Base-by-base conservation (phyloP, 2,113 vertebrate genomes). In the Syngnathus floridae region DNA sequence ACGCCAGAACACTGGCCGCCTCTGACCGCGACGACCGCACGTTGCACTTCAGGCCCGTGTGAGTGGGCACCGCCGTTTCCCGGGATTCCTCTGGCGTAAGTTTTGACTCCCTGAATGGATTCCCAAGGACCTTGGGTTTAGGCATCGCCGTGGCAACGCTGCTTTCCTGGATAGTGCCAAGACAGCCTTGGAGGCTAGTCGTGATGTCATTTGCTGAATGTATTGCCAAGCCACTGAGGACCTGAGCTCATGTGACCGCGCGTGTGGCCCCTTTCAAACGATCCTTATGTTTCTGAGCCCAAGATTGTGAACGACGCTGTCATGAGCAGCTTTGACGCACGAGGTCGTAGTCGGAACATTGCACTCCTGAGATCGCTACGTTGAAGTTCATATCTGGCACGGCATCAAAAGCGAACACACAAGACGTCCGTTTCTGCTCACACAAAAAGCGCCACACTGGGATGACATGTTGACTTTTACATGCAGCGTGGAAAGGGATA, bases 31-130 rank as follows among this genome's bases (percentile, higher is more conserved):
- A 98, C 71, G 95, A 96, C 62, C 96, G 96, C 90, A 97, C 90
- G 1, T 82, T 99, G 80, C 90, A 95, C 69, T 93, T 99, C 67
- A 95, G 95, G 52, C 91, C 93, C 35, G 93, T 98, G 80, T 98
- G 91, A 92, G 17, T 2, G 0, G 9, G 41, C 9, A 21, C 12
- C 11, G n/a, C 60, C 10, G 21, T 3, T 7, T 35, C 22, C 6
- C 40, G 11, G 54, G 10, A 54, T 2, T 13, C 9, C 6, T 40
- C 14, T 7, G 36, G 19, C 49, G 19, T 16, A 7, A 45, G 14
- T 31, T 36, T 57, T 37, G 16, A 19, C 70, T 22, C 55, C 55
- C 6, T 2, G 17, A 52, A 37, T 3, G 8, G 17, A 6, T 10
- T 51, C 0, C 17, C 19, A 2, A 66, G 67, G 55, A 54, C 73